Conservation (phyloP, 2,888 invertebrate species). For the Petrolisthes manimaculis region DNA sequence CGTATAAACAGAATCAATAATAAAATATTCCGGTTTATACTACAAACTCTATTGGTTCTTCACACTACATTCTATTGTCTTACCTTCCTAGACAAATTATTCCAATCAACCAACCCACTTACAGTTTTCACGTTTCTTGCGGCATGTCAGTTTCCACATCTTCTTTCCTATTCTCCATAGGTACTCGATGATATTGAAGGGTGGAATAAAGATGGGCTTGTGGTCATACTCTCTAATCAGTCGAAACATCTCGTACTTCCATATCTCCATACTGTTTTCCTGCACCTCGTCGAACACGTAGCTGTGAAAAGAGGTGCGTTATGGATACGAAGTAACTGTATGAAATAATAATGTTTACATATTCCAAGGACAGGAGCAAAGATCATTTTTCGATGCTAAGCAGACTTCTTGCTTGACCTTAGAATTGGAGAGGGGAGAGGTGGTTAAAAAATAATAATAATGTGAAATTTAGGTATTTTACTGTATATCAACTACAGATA, state of each 20-base stretch:
- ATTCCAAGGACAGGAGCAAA: too few species aligned
- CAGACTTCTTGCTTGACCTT: too few species aligned
- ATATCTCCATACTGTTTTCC: conserved; percentile 70
- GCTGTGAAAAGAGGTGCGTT: conserved; percentile 67
- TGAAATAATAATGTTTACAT: too few species aligned
- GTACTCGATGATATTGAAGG: conserved; percentile 69
- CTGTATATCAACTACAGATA: too few species aligned
- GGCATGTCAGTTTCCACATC: conserved; percentile 62
- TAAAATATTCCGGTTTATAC: too few species aligned
- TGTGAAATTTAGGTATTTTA: too few species aligned
- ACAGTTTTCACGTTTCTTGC: conserved; percentile 63
- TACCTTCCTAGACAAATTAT: neutral
- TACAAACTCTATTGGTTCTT: too few species aligned
- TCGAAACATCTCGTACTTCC: conserved; percentile 71
- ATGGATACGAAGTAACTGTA: neutral
- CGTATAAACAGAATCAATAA: too few species aligned
- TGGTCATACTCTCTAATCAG: conserved; percentile 70
- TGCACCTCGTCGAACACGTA: conserved; percentile 71
- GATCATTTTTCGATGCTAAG: too few species aligned
- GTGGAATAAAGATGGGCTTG: conserved; percentile 70
- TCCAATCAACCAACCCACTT: conserved; percentile 16
- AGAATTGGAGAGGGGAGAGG: too few species aligned
- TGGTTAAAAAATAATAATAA: too few species aligned
- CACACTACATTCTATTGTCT: too few species aligned
- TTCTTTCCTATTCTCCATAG: conserved; percentile 53